Base-by-base conservation (phyloP, 2,888 invertebrate genomes). In the Zhengitettix transpicula region DNA sequence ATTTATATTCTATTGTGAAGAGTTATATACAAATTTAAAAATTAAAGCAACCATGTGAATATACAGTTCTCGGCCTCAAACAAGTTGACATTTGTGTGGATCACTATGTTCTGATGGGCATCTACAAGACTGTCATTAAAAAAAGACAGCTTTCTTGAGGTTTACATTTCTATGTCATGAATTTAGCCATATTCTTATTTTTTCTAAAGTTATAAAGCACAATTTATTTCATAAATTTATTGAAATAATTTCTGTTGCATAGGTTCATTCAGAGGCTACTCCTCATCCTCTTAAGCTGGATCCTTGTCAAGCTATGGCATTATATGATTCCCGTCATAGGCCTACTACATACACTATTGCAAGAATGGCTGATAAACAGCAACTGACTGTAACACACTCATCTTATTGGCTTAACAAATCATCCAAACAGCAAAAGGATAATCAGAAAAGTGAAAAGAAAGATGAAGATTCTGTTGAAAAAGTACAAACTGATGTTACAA, bases 291-390 rank as follows among this genome's bases (percentile, higher is more conserved):
- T 82, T 66, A 85, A 85, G 59, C 73, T 87, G 67, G 80, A 83
- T 67, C 81, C 86, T 55, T 79, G 80, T 67, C 77, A 79, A 69
- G 81, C 82, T 62, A 83, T 85, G 81, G 71, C 72, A 0, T 69
- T 72, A 57, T 91, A 91, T 71, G 89, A 90, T 74, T 89, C 89
- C 61, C 79, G 89, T 64, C 88, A 90, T 71, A 79, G 83, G 11
- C 80, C 81, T 60, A 74, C 78, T 64, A 77, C 72, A 67, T 80
- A 80, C 65, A 78, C 81, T 28, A 76, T 80, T 51, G 81, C 87
- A 58, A 75, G 75, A 69, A 78, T 78, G 69, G 28, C 67, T 14
- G 65, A 58, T 7, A 47, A 59, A 12, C 55, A 57, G 44, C 59
- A 58, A 78, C 80, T 68, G 80, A 80, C 66, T 77, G 67, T 83